Evolutionary conservation across 2,888 invertebrate species (phyloP), one percentile per base, ranked within the genome.

Genomic region (Tenthredo distinguenda): DNA sequence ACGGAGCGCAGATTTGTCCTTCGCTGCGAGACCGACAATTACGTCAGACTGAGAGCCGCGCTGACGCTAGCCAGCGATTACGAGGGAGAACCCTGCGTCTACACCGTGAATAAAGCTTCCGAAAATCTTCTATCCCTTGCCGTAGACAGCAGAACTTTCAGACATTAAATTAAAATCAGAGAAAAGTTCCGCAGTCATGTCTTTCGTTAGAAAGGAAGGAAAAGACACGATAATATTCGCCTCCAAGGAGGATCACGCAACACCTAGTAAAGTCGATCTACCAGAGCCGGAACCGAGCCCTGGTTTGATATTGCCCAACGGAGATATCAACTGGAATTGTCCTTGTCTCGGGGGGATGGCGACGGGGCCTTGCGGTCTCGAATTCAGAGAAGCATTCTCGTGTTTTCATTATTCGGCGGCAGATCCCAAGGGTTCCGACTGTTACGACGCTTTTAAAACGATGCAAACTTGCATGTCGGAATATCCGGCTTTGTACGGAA

Each of bases 271-370:
- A 84, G 95, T 97, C 65, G 92, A 93, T 85, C 94, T 98, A 88
- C 97, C 97, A 0, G 96, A 96, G 89, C 95, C 96, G 0, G 97
- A 96, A 90, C 96, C 96, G 0, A 95, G 96, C 85, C 96, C 97
- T 72, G 98, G 99, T 12, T 94, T 99, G 18, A 96, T 99, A 88
- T 94, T 97, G 85, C 95, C 97, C 0, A 97, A 97, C 93, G 99
- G 99, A 6, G 96, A 97, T 87, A 98, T 99, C 88, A 99, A 99
- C 94, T 99, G 99, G 99, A 97, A 97, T 92, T 99, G 99, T 91
- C 99, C 99, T 0, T 99, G 99, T 93, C 95, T 99, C 55, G 99
- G 99, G 18, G 98, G 98, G n/a, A 99, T 99, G 98, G 98, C 99
- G 6, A 98, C 98, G 0, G 99, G 99, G 0, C 99, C 99, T 0